Evolutionary conservation across 2,797 vertebrate species (phyloP), one percentile per base, ranked within the genome.

Genomic region (Apogon hyalosoma): DNA sequence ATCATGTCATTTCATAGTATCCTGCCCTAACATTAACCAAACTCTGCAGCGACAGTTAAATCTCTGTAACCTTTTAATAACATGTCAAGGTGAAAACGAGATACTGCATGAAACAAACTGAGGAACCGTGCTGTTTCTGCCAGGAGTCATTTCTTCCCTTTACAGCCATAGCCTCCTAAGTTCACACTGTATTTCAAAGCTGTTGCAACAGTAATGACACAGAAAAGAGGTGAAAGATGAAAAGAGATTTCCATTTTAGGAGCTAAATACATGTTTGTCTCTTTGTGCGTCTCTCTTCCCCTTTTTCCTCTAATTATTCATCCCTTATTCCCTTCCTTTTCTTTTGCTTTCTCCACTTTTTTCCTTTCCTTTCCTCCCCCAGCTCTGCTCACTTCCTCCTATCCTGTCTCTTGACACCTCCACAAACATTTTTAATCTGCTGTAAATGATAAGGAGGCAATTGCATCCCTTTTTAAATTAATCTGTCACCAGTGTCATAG

Each of bases 51-150:
- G 18, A 51, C 4, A 41, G 16, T 45, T 14, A 5, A 33, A 13
- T 65, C 41, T 41, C 52, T 47, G 16, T 14, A 51, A 53, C 33
- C 42, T 39, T 57, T 78, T 5, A 57, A n/a, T 41, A 58, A 53
- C 21, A 15, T 46, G 43, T 62, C 63, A 50, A 69, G 61, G 78
- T 81, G 52, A 64, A 49, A 50, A 10, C 19, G 14, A 55, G 11
- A 10, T 48, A 18, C 42, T 53, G 39, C n/a, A 24, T 28, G 42
- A 54, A 51, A 54, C 72, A 41, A 0, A 57, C 73, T 56, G 59
- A 69, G 64, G 38, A 62, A 1, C 36, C 63, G 1, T 48, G 51
- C 65, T 73, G 62, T 0, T 58, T 64, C 71, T 31, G 59, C 47
- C 31, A 56, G 39, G 28, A 67, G 57, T 63, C 50, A 52, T 51